Evolutionary conservation across 2,113 vertebrate genomes (phyloP).

Genomic region (Silurus meridionalis): DNA sequence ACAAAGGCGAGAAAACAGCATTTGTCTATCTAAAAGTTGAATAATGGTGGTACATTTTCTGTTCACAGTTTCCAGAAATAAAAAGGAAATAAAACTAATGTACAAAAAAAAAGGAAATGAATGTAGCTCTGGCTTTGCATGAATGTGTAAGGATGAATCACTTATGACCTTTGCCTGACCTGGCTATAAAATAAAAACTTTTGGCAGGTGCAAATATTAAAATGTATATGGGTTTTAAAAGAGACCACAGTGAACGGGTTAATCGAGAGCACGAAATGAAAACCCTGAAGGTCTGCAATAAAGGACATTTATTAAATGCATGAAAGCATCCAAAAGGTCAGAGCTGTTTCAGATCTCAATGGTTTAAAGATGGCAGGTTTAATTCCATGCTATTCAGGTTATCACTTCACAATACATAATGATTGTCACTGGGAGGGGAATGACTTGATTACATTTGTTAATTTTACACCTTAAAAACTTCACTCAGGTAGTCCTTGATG

Average conservation of each 20-base stretch:
- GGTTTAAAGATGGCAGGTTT: neutral
- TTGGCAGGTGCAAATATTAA: neutral
- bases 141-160: conserved; percentile 11
- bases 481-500: neutral
- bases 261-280: neutral
- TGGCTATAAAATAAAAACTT: neutral
- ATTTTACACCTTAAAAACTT: neutral
- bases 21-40: neutral
- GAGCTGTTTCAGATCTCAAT: neutral
- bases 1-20: neutral
- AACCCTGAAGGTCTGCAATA: neutral
- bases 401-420: neutral
- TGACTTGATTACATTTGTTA: neutral
- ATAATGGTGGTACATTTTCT: conserved; percentile 10
- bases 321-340: neutral
- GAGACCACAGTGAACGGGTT: neutral
- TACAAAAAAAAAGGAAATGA: neutral
- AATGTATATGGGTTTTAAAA: neutral
- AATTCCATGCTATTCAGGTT: neutral
- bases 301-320: neutral
- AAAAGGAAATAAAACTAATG: neutral
- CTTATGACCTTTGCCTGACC: conserved; percentile 5
- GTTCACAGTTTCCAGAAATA: neutral
- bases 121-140: neutral
- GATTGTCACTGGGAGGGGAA: neutral